Conservation (phyloP, 2,797 vertebrate genomes). For the Cyprinella venusta region DNA sequence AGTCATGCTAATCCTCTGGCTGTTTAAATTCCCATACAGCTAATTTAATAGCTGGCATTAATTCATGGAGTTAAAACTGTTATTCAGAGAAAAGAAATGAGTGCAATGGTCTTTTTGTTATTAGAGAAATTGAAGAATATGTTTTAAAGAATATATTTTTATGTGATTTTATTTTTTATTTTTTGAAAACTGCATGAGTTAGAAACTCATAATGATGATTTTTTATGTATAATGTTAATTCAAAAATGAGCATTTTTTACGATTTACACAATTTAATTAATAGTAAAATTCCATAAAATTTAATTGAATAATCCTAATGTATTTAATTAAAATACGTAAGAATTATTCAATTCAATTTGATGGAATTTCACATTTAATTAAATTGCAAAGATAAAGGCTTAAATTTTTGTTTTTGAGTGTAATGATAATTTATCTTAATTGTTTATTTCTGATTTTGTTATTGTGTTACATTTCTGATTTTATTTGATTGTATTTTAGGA, state of each 20-base stretch:
- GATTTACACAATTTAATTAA: too few species aligned
- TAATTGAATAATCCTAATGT: too few species aligned
- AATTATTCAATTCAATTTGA: too few species aligned
- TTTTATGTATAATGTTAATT: not conserved
- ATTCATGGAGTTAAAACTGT: not conserved
- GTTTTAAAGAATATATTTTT: not conserved
- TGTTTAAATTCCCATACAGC: slow-evolving; percentile 1
- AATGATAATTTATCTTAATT: too few species aligned
- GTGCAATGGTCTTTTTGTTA: not conserved
- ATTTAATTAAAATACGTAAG: too few species aligned
- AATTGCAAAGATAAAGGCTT: too few species aligned
- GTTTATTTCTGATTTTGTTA: not conserved
- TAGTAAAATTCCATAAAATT: too few species aligned
- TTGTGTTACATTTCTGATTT: not conserved
- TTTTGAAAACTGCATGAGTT: not conserved
- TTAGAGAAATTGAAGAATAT: not conserved
- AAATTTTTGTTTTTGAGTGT: too few species aligned
- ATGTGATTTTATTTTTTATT: not conserved
- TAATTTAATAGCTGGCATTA: slow-evolving; percentile 7
- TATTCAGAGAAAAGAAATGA: not conserved
- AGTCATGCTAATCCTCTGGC: not conserved
- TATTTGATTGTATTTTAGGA: too few species aligned
- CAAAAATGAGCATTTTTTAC: too few species aligned
- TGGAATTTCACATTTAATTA: too few species aligned
- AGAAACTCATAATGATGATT: not conserved